Percentiles rank a stretch among this genome's conserved stretches.
These are phyloP conservation scores for Macrobrachium nipponense DNA, from an alignment of 1,140 invertebrate species.

Conservation along the genomic window DNA sequence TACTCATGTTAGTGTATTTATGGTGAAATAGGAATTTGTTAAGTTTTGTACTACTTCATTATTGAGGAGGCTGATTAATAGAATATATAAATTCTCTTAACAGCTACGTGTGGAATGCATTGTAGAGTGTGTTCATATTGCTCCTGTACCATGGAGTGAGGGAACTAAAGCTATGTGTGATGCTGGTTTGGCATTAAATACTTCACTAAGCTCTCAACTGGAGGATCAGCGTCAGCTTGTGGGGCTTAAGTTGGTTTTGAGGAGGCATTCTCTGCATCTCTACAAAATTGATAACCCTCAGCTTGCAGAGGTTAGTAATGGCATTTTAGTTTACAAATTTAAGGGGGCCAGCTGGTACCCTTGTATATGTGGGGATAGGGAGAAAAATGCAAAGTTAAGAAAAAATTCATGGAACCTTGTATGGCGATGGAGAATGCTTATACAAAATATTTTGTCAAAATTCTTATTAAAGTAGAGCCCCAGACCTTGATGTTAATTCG, in stretches of 20 bases:
- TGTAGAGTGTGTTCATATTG: slow-evolving; percentile 52
- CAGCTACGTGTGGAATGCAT: slow-evolving; percentile 56
- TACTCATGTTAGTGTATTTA: too few relatives aligned
- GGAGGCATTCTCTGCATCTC: slow-evolving; percentile 51
- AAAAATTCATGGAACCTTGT: too few relatives aligned
- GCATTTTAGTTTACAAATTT: not conserved
- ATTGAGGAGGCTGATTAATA: too few relatives aligned
- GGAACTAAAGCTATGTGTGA: slow-evolving; percentile 51
- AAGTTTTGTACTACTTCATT: too few relatives aligned
- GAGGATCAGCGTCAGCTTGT: slow-evolving; percentile 51
- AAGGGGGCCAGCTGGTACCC: too few relatives aligned
- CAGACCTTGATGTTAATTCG: too few relatives aligned
- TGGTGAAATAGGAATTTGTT: too few relatives aligned
- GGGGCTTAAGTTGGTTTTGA: slow-evolving; percentile 57
- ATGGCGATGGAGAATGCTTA: too few relatives aligned
- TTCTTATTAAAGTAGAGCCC: too few relatives aligned
- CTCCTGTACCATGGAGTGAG: slow-evolving; percentile 62
- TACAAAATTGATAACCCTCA: slow-evolving; percentile 37
- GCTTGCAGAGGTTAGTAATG: slow-evolving; percentile 45
- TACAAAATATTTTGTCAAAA: too few relatives aligned
- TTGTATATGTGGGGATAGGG: too few relatives aligned
- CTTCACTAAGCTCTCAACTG: slow-evolving; percentile 20
- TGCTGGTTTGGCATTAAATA: slow-evolving; percentile 47
- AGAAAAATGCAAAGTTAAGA: too few relatives aligned
- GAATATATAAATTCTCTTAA: not conserved